These are phyloP conservation scores for Lasioglossum oenotherae DNA, from an alignment of 2,888 invertebrate genomes.

Conservation along the genomic window DNA sequence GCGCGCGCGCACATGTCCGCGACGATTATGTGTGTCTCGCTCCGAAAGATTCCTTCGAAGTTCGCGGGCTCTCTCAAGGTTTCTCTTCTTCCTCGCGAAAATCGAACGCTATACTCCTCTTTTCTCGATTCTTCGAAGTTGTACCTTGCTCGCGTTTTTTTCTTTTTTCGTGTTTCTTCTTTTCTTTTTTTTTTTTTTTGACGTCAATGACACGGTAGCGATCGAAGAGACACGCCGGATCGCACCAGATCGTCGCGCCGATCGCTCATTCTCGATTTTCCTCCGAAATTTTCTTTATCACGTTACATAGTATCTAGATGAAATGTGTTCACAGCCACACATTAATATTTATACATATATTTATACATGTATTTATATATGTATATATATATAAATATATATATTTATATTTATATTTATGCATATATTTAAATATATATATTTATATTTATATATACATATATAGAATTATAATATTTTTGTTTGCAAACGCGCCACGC, in stretches of 20 bases:
- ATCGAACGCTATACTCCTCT: background rate
- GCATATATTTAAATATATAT: slow-evolving; percentile 55
- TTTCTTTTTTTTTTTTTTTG: too few species aligned
- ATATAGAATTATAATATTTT: slow-evolving; percentile 57
- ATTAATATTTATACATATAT: slow-evolving; percentile 77
- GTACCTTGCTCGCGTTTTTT: too few species aligned
- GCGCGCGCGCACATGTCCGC: background rate
- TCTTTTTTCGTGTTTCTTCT: too few species aligned
- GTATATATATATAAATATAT: slow-evolving; percentile 50
- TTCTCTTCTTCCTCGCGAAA: background rate
- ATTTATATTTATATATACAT: slow-evolving; percentile 51
- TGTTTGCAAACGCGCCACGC: slow-evolving; percentile 62
- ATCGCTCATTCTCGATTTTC: slow-evolving; percentile 48
- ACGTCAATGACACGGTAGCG: too few species aligned
- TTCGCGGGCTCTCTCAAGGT: background rate
- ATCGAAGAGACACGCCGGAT: too few species aligned
- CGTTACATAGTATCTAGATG: slow-evolving; percentile 71
- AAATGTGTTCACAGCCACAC: slow-evolving; percentile 85
- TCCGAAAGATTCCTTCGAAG: background rate
- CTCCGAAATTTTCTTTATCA: slow-evolving; percentile 58
- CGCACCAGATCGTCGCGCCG: slow-evolving; percentile 22
- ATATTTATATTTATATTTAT: slow-evolving; percentile 52
- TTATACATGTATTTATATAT: slow-evolving; percentile 62
- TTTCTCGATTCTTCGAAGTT: background rate
- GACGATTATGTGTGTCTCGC: background rate